These are phyloP conservation scores for Muntiacus reevesi DNA, from an alignment of 2,113 vertebrate species.

Conservation along the genomic window DNA sequence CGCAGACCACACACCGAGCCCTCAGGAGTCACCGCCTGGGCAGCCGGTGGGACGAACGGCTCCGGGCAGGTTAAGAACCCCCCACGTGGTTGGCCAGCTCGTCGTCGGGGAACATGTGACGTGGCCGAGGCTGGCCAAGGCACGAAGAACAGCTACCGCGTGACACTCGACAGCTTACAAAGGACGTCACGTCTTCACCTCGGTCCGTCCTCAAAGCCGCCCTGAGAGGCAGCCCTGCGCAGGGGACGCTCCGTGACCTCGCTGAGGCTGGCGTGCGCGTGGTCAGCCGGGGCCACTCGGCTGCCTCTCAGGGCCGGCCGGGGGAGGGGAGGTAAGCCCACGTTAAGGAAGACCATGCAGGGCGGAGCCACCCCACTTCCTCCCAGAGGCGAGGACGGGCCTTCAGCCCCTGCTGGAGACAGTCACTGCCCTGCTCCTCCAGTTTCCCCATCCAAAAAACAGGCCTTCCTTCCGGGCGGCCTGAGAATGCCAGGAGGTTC, in stretches of 20 bases:
- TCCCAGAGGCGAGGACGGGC: background rate
- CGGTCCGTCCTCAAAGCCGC: background rate
- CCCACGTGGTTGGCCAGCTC: background rate
- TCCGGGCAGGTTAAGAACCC: background rate
- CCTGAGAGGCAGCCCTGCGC: background rate
- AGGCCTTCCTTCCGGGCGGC: background rate
- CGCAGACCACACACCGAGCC: background rate
- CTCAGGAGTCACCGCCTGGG: background rate
- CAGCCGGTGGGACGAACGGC: background rate
- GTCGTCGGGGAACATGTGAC: background rate
- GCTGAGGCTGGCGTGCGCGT: rapidly evolving
- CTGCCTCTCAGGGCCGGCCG: background rate
- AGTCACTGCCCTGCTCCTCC: too few relatives aligned
- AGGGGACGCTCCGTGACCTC: background rate
- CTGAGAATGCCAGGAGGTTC: background rate
- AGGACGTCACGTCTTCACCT: background rate
- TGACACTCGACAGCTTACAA: background rate
- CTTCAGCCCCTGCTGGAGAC: background rate
- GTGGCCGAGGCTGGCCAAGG: background rate
- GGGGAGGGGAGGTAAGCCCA: background rate
- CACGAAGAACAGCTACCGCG: background rate
- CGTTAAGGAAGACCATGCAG: background rate
- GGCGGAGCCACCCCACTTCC: background rate
- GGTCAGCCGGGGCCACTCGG: background rate
- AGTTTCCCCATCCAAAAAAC: background rate